Evolutionary conservation across 2,113 vertebrate species (phyloP), one percentile per base, ranked within the genome.

Genomic region (Syngnathus typhle): DNA sequence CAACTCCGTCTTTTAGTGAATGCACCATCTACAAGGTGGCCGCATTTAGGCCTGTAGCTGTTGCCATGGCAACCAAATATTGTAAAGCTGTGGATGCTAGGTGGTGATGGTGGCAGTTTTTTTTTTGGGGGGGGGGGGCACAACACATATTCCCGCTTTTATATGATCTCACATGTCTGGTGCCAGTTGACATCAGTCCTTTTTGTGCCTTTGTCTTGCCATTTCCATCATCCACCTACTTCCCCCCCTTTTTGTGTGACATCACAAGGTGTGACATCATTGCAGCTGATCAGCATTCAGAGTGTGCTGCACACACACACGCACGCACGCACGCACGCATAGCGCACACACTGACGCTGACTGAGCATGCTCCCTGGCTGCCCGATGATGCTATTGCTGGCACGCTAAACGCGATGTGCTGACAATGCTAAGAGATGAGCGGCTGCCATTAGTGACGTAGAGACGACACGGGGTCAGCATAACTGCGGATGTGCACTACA

Each of bases 1-100:
- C 5, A 60, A 46, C 21, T 78, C 71, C 73, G 0, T 62, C 5
- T 44, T n/a, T 12, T 27, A 72, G 67, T 38, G 32, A 79, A 65
- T 80, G 68, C 64, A 63, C 68, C 73, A 78, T 78, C 70, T 82
- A 61, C 71, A 61, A 55, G 70, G 68, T 23, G 67, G 65, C 73
- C 76, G 78, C 83, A 80, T 81, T 76, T 36, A 36, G 80, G 82
- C 73, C 85, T 72, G 80, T 86, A 74, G 84, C 79, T 83, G 88
- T 92, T 92, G 84, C 87, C 82, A 88, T 89, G 83, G 87, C 85
- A 82, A 92, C 90, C 77, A 23, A 59, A 64, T 67, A 84, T 81
- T 79, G 84, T 75, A 73, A 78, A 81, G 73, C 61, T 71, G 71
- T 77, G 72, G 82, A 84, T 71, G 58, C 52, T 78, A 54, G 65